Conservation (phyloP, 2,113 vertebrate species). For the Myrmecobius fasciatus region DNA sequence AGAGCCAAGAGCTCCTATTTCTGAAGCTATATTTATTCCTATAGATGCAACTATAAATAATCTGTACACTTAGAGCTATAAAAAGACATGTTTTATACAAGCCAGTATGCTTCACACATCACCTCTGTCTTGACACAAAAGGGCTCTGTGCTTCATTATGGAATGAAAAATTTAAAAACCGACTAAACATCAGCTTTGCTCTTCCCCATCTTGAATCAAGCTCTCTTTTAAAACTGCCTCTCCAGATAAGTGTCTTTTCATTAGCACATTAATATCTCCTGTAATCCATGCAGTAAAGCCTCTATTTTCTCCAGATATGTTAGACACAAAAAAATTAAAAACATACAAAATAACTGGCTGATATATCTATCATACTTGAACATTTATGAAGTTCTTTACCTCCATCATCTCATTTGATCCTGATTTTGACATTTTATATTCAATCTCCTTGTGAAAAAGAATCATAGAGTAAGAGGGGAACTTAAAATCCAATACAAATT, state of each 20-base stretch:
- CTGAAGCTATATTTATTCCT: background rate
- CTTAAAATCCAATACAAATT: background rate
- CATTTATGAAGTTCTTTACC: background rate
- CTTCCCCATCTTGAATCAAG: background rate
- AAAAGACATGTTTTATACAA: background rate
- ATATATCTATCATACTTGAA: background rate
- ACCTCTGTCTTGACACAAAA: background rate
- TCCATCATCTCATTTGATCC: background rate
- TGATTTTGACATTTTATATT: background rate
- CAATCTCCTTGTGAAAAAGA: background rate
- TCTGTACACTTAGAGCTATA: background rate
- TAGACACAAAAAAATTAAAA: background rate
- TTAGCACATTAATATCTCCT: background rate
- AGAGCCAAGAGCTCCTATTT: background rate
- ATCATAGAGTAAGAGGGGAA: background rate
- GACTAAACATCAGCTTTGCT: background rate
- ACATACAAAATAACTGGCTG: background rate
- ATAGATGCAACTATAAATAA: conserved; percentile 1
- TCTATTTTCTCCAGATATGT: background rate
- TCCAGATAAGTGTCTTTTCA: background rate
- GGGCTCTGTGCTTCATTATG: background rate
- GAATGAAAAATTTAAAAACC: background rate
- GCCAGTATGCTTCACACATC: background rate
- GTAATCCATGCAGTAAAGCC: background rate
- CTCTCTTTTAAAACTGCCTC: background rate